Base-by-base conservation (phyloP, 2,113 vertebrate genomes). In the Pleuronectes platessa region DNA sequence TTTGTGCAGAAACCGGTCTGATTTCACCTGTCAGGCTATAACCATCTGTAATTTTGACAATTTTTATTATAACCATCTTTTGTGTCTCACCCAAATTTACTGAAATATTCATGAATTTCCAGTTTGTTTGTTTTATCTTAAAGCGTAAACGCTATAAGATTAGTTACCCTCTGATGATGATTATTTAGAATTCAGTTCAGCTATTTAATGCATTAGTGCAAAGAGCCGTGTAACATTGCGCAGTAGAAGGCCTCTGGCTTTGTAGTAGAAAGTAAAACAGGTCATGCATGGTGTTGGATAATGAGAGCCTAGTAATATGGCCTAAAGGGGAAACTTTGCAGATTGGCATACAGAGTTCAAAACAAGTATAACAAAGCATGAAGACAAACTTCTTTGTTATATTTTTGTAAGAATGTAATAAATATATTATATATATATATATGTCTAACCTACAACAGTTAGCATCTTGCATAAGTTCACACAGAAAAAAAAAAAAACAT, bases 231-330 rank as follows among this genome's bases (percentile, higher is more conserved):
- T 0, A 73, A 76, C 61, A 74, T 9, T 11, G 63, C 81, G 65
- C 21, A 61, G 45, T 3, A n/a, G 7, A 61, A 35, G 17, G 53
- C 68, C 62, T 13, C 0, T 1, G 26, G 63, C 27, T 17, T 65
- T 37, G 5, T 17, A 55, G 23, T 9, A 62, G 55, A 59, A 49
- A 67, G 40, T 10, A 24, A 69, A 88, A 78, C 68, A 76, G 54
- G 67, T 78, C 78, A 83, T 55, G 51, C 76, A 76, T 58, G 10
- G 20, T 60, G 45, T 55, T 60, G 68, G 61, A 83, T 58, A 54
- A 77, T 72, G 4, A 71, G 20, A 64, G 23, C 61, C 51, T 40
- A 73, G 31, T 49, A 18, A 71, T n/a, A 31, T 64, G 10, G n/a
- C 58, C 40, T 11, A 20, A 75, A 27, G n/a, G 9, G 2, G 31